A percentile compares a stretch with the other conserved stretches of the same genome.
These are phyloP conservation scores for Theristicus caerulescens DNA, from an alignment of 2,113 vertebrate species.

Conservation along the genomic window DNA sequence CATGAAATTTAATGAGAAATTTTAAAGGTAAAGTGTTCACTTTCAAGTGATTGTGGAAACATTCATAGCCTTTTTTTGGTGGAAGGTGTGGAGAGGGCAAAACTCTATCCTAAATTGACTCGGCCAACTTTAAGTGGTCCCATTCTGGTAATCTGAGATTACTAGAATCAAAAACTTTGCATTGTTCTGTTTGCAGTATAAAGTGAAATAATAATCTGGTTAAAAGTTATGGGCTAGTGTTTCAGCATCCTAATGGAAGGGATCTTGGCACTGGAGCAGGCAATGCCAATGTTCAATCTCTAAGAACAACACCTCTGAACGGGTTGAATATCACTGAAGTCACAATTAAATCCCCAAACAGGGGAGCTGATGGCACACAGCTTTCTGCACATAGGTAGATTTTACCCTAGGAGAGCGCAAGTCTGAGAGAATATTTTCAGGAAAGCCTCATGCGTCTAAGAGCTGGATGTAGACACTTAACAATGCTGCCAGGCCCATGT, in stretches of 20 bases:
- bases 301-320: background rate
- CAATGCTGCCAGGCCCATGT: background rate
- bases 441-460: background rate
- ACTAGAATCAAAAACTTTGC: background rate
- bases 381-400: background rate
- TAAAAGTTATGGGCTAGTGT: background rate
- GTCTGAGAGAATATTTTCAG: background rate
- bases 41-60: background rate
- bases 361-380: background rate
- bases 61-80: background rate
- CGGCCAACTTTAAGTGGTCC: background rate
- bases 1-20: background rate
- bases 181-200: background rate
- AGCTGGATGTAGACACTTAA: background rate
- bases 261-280: background rate
- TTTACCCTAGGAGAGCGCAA: background rate
- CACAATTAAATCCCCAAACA: background rate
- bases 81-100: background rate
- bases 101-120: background rate
- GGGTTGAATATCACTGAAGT: background rate
- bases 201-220: background rate
- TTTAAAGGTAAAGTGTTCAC: background rate
- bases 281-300: background rate
- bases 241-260: background rate
- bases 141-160: background rate